These are phyloP conservation scores for Lordiphosa mommai DNA, from an alignment of 1,140 invertebrate genomes.

Conservation along the genomic window DNA sequence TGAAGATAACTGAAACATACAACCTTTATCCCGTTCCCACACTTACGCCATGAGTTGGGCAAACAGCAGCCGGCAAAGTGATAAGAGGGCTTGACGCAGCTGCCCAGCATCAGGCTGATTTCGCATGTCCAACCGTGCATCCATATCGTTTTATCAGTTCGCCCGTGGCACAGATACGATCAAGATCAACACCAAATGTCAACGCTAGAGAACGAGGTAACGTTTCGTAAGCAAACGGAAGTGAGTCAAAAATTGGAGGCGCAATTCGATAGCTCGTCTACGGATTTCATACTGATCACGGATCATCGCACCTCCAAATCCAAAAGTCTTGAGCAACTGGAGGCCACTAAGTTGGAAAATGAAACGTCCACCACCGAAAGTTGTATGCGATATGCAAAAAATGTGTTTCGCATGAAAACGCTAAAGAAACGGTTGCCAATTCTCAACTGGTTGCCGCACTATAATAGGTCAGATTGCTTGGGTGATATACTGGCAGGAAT, in stretches of 20 bases:
- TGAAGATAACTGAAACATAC: constrained; percentile 64
- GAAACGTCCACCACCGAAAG: constrained; percentile 19
- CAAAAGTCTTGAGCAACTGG: constrained; percentile 60
- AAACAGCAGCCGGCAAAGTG: constrained; percentile 35
- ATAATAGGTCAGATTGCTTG: constrained; percentile 83
- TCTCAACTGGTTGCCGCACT: constrained; percentile 87
- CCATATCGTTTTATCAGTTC: constrained; percentile 30
- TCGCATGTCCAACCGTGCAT: constrained; percentile 18
- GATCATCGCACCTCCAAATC: constrained; percentile 70
- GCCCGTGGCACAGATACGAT: not conserved
- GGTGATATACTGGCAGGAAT: constrained; percentile 91
- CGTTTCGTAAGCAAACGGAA: constrained; percentile 64
- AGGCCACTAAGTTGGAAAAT: constrained; percentile 34
- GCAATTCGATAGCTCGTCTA: constrained; percentile 57
- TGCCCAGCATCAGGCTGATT: constrained; percentile 42
- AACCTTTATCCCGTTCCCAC: constrained; percentile 58
- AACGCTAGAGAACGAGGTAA: constrained; percentile 63
- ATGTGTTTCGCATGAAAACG: constrained; percentile 82
- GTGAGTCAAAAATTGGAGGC: constrained; percentile 54
- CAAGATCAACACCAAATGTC: constrained; percentile 59
- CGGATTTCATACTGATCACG: constrained; percentile 66
- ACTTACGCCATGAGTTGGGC: constrained; percentile 40
- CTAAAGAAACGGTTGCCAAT: constrained; percentile 87
- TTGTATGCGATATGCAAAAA: constrained; percentile 33
- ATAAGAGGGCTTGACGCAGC: constrained; percentile 54